Evolutionary conservation across 2,888 invertebrate species (phyloP), one percentile per base, ranked within the genome.

Genomic region (Meliscaeva auricollis): DNA sequence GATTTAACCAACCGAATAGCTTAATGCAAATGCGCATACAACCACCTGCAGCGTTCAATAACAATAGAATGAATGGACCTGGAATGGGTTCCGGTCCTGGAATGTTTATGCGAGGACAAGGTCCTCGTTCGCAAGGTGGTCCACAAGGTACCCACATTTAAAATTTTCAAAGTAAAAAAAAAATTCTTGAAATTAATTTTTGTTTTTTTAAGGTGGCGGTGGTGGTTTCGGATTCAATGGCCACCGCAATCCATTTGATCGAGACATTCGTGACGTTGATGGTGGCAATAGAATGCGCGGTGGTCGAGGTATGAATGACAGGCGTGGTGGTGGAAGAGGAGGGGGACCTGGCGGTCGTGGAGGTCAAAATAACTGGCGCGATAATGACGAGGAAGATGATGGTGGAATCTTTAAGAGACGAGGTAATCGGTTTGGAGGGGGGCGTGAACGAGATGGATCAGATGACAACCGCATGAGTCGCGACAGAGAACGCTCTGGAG

Each of bases 21-120:
- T 87, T 91, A 75, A 90, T 91, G 90, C 92, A 91, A 75, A 91
- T 91, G 90, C 91, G 91, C 26, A 91, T 92, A 72, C 91, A 91
- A 13, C 92, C 92, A 6, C 91, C 91, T 15, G 83, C 90, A 7
- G 56, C 48, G 13, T 91, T 91, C 41, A 92, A 91, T 87, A 92
- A 91, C 87, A 90, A 90, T 41, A 89, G 91, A 2, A 91, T 91
- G 88, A 90, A 90, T 30, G 89, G 89, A 1, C 89, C 89, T 4
- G 82, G 76, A 46, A 77, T 87, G 73, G 68, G 88, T 22, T 81
- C 87, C 22, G 87, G 87, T 1, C 88, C 87, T 8, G 87, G 87
- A 17, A 88, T 87, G 56, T 89, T 88, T 79, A 87, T 88, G 54
- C 78, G 89, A 56, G 88, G 88, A 13, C 88, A 88, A 70, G 88